Percentiles rank a stretch among this genome's conserved stretches.
Evolutionary conservation across 1,140 invertebrate species (phyloP).

Genomic region (Conus ventricosus): DNA sequence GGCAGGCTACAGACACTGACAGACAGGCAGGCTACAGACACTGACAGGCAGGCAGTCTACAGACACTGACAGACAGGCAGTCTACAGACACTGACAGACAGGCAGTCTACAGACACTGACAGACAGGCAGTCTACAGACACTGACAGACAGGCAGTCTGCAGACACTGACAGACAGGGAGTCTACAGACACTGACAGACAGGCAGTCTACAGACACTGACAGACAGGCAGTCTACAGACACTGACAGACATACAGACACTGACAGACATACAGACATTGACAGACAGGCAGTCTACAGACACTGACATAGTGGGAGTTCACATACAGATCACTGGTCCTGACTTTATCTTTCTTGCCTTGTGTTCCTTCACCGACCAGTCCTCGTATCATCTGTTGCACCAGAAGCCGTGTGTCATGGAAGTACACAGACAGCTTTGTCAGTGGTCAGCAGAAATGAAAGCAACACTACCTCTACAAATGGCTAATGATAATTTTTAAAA

Average conservation of each 20-base stretch:
- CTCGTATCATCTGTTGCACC: neutral
- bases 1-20: slow-evolving; percentile 9
- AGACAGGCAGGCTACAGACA: neutral
- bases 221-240: neutral
- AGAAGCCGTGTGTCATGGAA: no score
- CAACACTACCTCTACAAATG: no score
- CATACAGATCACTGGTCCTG: slow-evolving; percentile 6
- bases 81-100: neutral
- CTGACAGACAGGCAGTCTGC: neutral
- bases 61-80: neutral
- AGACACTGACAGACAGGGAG: neutral
- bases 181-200: neutral
- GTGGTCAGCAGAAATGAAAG: no score
- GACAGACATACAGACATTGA: neutral
- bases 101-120: neutral
- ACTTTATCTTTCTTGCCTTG: neutral
- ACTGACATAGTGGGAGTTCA: neutral
- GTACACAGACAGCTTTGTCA: neutral
- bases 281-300: neutral
- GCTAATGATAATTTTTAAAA: no score
- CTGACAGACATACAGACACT: neutral
- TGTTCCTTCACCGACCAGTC: neutral
- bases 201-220: neutral
- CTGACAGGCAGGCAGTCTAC: slow-evolving; percentile 2
- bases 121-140: neutral